Evolutionary conservation across 2,797 vertebrate species (phyloP).

Genomic region (Sibirionetta formosa): DNA sequence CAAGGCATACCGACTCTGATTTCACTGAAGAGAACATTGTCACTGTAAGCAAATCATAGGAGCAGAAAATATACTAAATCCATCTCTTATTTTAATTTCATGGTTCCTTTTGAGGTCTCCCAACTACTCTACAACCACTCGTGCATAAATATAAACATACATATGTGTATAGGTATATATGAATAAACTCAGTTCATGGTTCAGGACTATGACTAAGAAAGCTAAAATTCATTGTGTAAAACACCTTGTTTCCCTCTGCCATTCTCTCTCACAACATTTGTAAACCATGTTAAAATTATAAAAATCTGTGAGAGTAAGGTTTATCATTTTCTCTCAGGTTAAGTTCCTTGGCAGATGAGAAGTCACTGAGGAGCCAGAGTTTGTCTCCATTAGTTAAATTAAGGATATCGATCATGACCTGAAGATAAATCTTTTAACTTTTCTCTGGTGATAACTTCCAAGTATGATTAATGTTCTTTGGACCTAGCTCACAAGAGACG

Average conservation of each 20-base stretch:
- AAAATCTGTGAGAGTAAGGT: not conserved
- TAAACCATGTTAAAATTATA: not conserved
- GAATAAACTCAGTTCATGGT: fast-evolving
- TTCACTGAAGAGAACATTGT: not conserved
- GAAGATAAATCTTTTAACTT: conserved; percentile 34
- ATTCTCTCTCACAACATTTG: not conserved
- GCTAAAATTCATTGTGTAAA: not conserved
- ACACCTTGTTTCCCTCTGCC: not conserved
- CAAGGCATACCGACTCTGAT: not conserved
- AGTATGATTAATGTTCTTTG: conserved; percentile 19
- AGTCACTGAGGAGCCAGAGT: not conserved
- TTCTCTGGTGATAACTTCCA: conserved; percentile 2
- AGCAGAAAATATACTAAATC: not conserved
- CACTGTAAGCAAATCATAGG: not conserved
- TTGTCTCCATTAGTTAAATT: conserved; percentile 48
- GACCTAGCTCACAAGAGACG: not conserved
- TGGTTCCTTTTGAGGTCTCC: not conserved
- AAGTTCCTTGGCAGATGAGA: not conserved
- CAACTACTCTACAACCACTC: not conserved
- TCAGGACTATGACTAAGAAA: not conserved
- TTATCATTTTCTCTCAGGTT: not conserved
- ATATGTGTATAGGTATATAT: not conserved
- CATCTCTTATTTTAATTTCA: not conserved
- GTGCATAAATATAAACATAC: not conserved
- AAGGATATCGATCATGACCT: not conserved